A percentile compares a stretch with the other conserved stretches of the same genome.
Evolutionary conservation across 1,140 invertebrate species (phyloP).

Genomic region (Psilanteris sp.): DNA sequence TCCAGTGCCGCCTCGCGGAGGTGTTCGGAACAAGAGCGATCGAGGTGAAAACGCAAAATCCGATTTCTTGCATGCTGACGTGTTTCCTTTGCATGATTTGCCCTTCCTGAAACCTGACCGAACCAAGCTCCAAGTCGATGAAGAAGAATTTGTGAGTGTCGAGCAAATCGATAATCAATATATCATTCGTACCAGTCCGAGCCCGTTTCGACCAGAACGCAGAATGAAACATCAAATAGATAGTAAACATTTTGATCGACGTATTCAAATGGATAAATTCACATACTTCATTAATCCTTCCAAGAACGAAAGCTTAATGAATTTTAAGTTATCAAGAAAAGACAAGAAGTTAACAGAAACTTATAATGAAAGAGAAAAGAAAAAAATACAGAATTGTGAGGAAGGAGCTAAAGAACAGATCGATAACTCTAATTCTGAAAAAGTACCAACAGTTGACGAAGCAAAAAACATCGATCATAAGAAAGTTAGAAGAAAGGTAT

Average conservation of each 20-base stretch:
- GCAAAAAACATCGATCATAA: conserved; percentile 21
- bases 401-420: background rate
- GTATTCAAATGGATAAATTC: conserved; percentile 66
- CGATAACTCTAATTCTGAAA: background rate
- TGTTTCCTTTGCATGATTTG: conserved; percentile 61
- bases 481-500: conserved; percentile 3
- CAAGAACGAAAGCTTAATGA: conserved; percentile 64
- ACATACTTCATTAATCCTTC: conserved; percentile 73
- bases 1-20: conserved; percentile 89
- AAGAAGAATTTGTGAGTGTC: conserved; percentile 75
- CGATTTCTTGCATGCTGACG: conserved; percentile 68
- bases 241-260: background rate
- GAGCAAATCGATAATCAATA: conserved; percentile 68
- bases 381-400: background rate
- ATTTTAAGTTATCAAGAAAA: conserved; percentile 74
- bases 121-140: conserved; percentile 52
- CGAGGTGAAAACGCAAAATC: conserved; percentile 75
- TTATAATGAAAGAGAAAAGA: conserved; percentile 69
- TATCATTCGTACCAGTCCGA: conserved; percentile 71
- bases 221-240: conserved; percentile 3
- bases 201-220: conserved; percentile 73
- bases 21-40: conserved; percentile 69
- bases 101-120: background rate
- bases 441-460: background rate
- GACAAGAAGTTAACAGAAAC: conserved; percentile 77